These are phyloP conservation scores for Blennius ocellaris DNA, from an alignment of 2,113 vertebrate species.

Conservation along the genomic window DNA sequence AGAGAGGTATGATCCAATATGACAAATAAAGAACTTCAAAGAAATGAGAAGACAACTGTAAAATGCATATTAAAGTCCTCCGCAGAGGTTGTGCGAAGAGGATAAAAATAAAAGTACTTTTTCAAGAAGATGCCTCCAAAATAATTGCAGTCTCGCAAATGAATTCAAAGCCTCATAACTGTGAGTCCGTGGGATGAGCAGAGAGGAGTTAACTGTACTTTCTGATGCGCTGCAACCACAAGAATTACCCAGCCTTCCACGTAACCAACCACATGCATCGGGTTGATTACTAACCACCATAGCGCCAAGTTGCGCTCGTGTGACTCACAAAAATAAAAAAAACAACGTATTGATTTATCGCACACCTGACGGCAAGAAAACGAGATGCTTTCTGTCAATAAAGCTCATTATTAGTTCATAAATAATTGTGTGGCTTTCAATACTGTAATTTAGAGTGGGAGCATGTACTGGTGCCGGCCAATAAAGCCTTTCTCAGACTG, in stretches of 20 bases:
- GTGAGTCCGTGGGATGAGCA: constrained; percentile 22
- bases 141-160: constrained; percentile 57
- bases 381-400: constrained; percentile 32
- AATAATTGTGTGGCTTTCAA: constrained; percentile 32
- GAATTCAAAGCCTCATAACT: constrained; percentile 36
- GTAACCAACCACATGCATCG: background rate
- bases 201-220: constrained; percentile 30
- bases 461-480: constrained; percentile 21
- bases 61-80: constrained; percentile 13
- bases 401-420: constrained; percentile 49
- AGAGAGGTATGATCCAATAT: constrained; percentile 23
- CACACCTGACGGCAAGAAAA: constrained; percentile 20
- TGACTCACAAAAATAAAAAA: constrained; percentile 2
- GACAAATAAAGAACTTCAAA: constrained; percentile 38
- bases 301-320: background rate
- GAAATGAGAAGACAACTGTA: background rate
- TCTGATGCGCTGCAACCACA: constrained; percentile 19
- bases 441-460: constrained; percentile 25
- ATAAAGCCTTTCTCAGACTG: constrained; percentile 18
- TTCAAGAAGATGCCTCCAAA: constrained; percentile 36
- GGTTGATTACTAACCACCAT: constrained; percentile 5
- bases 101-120: constrained; percentile 31
- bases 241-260: constrained; percentile 7
- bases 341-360: constrained; percentile 1
- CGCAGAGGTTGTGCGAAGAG: constrained; percentile 10